Evolutionary conservation across 2,113 vertebrate genomes (phyloP).

Genomic region (Potamarius usumacintae): DNA sequence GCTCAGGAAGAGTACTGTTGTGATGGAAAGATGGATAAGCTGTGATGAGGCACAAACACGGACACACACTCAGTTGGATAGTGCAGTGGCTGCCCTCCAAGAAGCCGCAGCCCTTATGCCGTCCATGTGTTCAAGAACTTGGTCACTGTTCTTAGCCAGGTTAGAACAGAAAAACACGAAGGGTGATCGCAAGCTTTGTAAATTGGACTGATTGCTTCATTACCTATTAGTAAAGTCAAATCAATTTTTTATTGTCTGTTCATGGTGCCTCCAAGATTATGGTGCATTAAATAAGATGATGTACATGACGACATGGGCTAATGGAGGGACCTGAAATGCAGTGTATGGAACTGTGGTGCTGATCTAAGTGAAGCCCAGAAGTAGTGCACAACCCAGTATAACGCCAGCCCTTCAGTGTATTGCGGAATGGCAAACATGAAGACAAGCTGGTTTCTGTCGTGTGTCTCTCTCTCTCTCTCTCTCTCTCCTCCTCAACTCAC

Average conservation of each 20-base stretch:
- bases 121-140: conserved; percentile 52
- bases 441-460: background rate
- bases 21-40: conserved; percentile 29
- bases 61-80: conserved; percentile 12
- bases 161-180: background rate
- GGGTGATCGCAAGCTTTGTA: background rate
- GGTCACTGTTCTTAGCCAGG: conserved; percentile 22
- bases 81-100: conserved; percentile 45
- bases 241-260: background rate
- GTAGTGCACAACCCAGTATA: background rate
- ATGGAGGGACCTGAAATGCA: background rate
- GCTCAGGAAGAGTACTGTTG: conserved; percentile 14
- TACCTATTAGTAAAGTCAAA: background rate
- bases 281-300: background rate
- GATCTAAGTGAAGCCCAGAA: background rate
- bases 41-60: background rate
- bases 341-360: background rate
- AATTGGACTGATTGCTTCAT: background rate
- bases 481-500: background rate
- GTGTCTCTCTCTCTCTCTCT: background rate
- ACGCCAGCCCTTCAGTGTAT: background rate
- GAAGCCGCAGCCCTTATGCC: conserved; percentile 47
- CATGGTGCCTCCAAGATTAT: background rate
- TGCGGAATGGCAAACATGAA: background rate
- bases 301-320: too few relatives aligned